phyloP scores from a whole-genome alignment of 2,113 vertebrate genomes.

The Sialia sialis region DNA sequence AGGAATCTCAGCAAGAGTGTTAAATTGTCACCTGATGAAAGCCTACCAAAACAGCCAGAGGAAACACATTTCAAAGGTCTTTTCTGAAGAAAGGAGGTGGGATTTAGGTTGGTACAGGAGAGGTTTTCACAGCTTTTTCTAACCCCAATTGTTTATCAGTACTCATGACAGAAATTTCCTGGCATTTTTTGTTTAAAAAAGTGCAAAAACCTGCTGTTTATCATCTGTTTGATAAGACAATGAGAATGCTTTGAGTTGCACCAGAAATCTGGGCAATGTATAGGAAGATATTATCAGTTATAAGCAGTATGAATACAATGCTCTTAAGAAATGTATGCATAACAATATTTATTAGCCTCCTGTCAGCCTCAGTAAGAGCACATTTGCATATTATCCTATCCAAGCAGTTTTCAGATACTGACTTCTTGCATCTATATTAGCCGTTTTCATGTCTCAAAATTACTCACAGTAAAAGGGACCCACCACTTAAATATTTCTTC shows the following conservation, averaged over 20 bases:
- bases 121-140: not conserved
- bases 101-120: not conserved
- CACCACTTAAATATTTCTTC: not conserved
- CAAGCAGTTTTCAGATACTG: not conserved
- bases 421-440: not conserved
- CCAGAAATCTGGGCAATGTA: not conserved
- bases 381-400: not conserved
- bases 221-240: not conserved
- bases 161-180: not conserved
- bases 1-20: not conserved
- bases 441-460: not conserved
- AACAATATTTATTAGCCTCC: not conserved
- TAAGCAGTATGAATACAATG: not conserved
- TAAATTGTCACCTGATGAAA: not conserved
- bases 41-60: not conserved
- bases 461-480: not conserved
- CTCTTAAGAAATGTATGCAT: not conserved
- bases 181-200: not conserved
- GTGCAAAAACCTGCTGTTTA: not conserved
- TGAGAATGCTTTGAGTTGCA: not conserved
- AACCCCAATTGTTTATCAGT: not conserved
- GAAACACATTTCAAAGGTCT: not conserved
- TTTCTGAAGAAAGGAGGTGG: not conserved
- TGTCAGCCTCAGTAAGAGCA: not conserved
- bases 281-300: not conserved